Evolutionary conservation across 2,888 invertebrate species (phyloP).

Genomic region (Stenotaenia linearis): DNA sequence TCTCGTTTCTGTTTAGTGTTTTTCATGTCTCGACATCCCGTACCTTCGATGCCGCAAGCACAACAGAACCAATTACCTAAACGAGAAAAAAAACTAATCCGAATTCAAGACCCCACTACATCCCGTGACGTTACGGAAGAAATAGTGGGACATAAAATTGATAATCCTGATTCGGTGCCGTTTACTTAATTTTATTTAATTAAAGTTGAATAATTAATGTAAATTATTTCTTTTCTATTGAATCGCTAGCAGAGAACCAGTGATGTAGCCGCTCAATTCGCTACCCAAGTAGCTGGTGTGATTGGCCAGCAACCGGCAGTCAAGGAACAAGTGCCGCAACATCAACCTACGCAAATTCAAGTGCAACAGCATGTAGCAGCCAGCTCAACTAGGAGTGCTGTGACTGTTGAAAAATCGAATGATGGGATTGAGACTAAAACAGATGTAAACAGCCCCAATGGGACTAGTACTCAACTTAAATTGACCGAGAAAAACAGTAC

Average conservation of each 20-base stretch:
- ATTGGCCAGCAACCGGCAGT: not conserved
- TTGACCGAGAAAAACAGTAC: not conserved
- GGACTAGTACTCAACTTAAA: not conserved
- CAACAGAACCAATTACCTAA: not conserved
- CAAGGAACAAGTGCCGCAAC: constrained; percentile 24
- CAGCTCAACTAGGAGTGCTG: not conserved
- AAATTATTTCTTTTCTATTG: not conserved
- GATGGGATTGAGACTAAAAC: not conserved
- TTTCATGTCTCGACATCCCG: not conserved
- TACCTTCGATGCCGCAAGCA: not conserved
- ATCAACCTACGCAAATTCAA: not conserved
- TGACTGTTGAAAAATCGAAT: not conserved
- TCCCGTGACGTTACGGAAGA: constrained; percentile 29
- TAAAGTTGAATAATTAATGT: not conserved
- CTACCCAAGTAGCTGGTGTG: constrained; percentile 35
- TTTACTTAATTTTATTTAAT: not conserved
- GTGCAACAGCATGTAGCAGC: not conserved
- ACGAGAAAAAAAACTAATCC: constrained; percentile 27
- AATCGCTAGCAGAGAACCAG: not conserved
- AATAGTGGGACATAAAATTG: not conserved
- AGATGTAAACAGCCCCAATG: not conserved
- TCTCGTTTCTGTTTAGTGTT: not conserved
- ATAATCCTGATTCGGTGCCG: not conserved
- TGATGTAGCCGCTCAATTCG: constrained; percentile 35
- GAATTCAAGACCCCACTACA: constrained; percentile 30